Evolutionary conservation across 2,113 vertebrate species (phyloP), one percentile per base, ranked within the genome.

Genomic region (Falco punctatus): DNA sequence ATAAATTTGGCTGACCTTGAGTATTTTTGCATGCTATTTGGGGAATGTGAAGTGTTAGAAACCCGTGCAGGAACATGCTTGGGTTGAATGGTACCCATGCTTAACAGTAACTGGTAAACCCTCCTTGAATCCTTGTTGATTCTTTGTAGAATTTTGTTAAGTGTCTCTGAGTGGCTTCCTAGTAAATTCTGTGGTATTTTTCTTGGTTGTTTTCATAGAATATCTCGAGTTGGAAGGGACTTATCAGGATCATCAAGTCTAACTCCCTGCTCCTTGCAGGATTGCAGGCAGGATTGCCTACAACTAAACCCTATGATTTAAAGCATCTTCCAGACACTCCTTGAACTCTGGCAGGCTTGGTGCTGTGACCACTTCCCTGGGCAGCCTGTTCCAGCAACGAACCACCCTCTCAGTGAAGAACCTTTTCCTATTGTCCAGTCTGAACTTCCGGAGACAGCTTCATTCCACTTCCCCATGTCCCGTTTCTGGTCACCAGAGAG

Each of bases 281-380:
- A 16, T 8, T 30, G 4, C 35, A 35, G 35, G 35, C n/a, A n/a
- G n/a, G 8, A 78, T 35, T 48, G 16, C n/a, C 17, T 67, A 62
- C 62, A 90, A 13, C 9, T 58, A 67, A 61, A 86, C 13, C 17
- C 13, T 16, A 24, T 4, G 5, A 71, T 22, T 10, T 54, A 67
- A 3, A n/a, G 14, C 2, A 5, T 42, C 2, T 2, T 67, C 8
- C 48, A 46, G 7, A 15, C 0, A 2, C 24, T 32, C 14, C n/a
- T 33, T 78, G n/a, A 81, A 58, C 19, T 82, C 26, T 33, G 11
- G 10, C 44, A 74, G 20, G 17, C 30, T 62, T 58, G 18, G 9
- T 48, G 30, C 65, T 0, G 0, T 38, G 33, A 81, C 13, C 17
- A 30, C 30, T 79, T 62, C 51, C 17, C 61, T 48, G 9, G 6